Evolutionary conservation across 2,113 vertebrate genomes (phyloP).

Genomic region (Tapirus terrestris): DNA sequence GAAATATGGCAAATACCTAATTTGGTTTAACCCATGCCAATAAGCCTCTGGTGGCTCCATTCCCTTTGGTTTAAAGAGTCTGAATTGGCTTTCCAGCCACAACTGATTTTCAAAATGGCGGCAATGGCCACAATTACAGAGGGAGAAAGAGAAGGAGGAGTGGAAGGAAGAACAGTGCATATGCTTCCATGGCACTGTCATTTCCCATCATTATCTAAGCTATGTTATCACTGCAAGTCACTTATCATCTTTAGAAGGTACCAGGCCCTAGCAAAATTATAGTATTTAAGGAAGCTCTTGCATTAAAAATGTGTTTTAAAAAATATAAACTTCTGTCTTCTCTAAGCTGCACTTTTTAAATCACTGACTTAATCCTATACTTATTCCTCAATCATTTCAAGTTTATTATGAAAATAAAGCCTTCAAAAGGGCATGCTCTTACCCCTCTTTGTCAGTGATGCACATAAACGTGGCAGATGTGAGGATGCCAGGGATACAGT

Average conservation of each 20-base stretch:
- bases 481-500: background rate
- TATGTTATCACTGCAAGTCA: background rate
- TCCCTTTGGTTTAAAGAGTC: background rate
- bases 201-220: background rate
- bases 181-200: background rate
- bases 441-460: background rate
- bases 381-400: slow-evolving; percentile 8
- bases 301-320: background rate
- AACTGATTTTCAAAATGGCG: background rate
- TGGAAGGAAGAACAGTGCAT: background rate
- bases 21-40: background rate
- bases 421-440: background rate
- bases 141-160: background rate
- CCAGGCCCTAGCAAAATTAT: background rate
- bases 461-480: background rate
- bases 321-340: background rate
- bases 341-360: background rate
- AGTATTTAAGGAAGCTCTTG: background rate
- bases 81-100: background rate
- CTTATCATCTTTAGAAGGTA: background rate
- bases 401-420: background rate
- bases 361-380: background rate
- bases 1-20: background rate
- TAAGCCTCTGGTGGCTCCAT: background rate
- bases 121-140: background rate